A percentile compares a stretch with the other conserved stretches of the same genome.
These are phyloP conservation scores for Sanderia malayensis DNA, from an alignment of 30 jellyfish, hydroid and myxozoan genomes.

Conservation along the genomic window DNA sequence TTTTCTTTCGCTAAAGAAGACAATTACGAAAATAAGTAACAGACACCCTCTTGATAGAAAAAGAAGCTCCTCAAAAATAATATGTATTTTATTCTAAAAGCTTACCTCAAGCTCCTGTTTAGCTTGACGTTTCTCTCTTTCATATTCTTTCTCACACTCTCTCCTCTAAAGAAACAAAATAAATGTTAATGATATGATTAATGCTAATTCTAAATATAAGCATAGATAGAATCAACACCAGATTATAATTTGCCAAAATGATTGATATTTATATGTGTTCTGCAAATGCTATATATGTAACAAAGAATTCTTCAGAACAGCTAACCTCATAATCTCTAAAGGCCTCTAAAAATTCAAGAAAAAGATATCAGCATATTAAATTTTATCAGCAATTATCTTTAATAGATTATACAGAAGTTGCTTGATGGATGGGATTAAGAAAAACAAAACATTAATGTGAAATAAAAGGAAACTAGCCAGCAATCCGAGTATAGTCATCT, in stretches of 20 bases:
- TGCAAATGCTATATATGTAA: not conserved
- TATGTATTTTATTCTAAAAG: not conserved
- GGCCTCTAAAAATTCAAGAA: conserved; percentile 60
- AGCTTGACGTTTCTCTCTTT: conserved; percentile 84
- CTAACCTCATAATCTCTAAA: conserved; percentile 92
- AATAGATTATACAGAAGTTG: too few relatives aligned
- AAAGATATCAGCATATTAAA: too few relatives aligned
- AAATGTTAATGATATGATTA: too few relatives aligned
- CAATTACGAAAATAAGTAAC: not conserved
- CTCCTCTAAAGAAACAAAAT: conserved; percentile 41
- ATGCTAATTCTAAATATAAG: too few relatives aligned
- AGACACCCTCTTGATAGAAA: not conserved
- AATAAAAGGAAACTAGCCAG: conserved; percentile 67
- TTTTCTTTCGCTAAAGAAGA: conserved; percentile 64
- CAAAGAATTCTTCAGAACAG: not conserved
- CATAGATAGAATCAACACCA: too few relatives aligned
- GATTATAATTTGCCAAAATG: too few relatives aligned
- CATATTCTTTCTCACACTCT: conserved; percentile 82
- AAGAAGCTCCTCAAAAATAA: not conserved
- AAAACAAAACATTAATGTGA: too few relatives aligned
- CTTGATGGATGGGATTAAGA: too few relatives aligned
- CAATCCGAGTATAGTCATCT: conserved; percentile 79
- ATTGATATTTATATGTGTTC: too few relatives aligned
- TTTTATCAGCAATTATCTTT: too few relatives aligned
- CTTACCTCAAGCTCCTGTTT: conserved; percentile 89